Percentiles rank a stretch among this genome's conserved stretches.
phyloP scores from a whole-genome alignment of 2,113 vertebrate genomes.

The Orcinus orca region DNA sequence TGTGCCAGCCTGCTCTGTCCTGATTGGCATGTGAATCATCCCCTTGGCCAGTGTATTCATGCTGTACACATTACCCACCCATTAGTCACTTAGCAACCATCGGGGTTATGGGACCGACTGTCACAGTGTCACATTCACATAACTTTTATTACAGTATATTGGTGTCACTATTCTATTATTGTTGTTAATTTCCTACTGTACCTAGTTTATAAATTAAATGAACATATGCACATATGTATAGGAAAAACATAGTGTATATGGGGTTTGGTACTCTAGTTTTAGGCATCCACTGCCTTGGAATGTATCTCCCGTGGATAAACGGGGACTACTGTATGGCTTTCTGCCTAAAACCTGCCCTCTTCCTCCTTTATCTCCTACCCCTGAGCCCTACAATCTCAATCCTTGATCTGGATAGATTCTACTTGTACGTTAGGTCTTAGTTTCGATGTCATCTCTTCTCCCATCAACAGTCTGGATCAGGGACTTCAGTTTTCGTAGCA shows the following conservation, averaged over 20 bases:
- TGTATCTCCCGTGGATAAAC: neutral
- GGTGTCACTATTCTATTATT: neutral
- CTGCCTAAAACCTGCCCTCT: neutral
- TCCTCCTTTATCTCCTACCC: neutral
- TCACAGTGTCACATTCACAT: neutral
- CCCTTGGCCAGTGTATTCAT: neutral
- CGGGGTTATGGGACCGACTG: neutral
- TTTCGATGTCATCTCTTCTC: neutral
- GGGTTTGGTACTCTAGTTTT: neutral
- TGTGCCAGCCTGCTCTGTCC: accelerated
- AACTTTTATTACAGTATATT: neutral
- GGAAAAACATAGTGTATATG: neutral
- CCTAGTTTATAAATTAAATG: neutral
- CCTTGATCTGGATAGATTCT: neutral
- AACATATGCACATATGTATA: neutral
- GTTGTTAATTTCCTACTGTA: neutral
- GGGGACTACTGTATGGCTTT: neutral
- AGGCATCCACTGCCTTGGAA: neutral
- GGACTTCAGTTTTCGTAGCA: neutral
- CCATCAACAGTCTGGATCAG: neutral
- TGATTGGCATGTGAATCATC: neutral
- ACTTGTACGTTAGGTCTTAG: neutral
- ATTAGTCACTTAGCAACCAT: neutral
- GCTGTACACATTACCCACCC: neutral
- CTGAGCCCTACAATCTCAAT: neutral